Percentiles rank a stretch among this genome's conserved stretches.
phyloP scores from a whole-genome alignment of 1,140 invertebrate genomes.

The Apocrypta bakeri region DNA sequence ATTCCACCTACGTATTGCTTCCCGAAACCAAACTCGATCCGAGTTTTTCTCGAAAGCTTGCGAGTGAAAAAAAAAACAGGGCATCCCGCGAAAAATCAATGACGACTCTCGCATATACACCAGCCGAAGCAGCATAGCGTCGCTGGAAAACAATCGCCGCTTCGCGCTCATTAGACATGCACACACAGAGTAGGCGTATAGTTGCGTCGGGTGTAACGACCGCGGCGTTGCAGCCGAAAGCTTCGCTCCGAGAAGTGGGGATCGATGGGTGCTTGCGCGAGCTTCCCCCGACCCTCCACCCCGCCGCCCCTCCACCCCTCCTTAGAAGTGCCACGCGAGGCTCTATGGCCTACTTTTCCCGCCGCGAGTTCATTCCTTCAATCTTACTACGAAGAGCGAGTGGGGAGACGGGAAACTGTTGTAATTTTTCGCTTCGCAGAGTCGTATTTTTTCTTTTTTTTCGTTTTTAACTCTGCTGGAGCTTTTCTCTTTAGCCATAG shows the following conservation, averaged over 20 bases:
- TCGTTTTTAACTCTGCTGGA: background rate
- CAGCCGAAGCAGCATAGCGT: too few species aligned
- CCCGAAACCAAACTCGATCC: background rate
- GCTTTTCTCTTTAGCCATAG: background rate
- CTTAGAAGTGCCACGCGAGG: constrained; percentile 30
- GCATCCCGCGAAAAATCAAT: background rate
- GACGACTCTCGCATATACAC: background rate
- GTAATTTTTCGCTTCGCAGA: background rate
- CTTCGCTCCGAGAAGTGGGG: background rate
- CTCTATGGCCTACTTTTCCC: constrained; percentile 56
- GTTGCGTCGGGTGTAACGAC: constrained; percentile 58
- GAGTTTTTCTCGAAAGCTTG: background rate
- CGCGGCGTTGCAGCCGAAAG: constrained; percentile 23
- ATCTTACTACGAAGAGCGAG: background rate
- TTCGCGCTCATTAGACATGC: background rate
- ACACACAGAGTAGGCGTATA: background rate
- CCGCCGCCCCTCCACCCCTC: too few species aligned
- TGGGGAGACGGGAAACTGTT: background rate
- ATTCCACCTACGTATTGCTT: background rate
- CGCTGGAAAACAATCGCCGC: background rate
- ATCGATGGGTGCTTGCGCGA: constrained; percentile 26
- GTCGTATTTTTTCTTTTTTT: background rate
- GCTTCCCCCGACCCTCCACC: constrained; percentile 18
- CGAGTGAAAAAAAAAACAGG: too few species aligned
- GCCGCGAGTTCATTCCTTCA: constrained; percentile 38